These are phyloP conservation scores for Heliothis peltigera DNA, from an alignment of 2,888 invertebrate species.

Conservation along the genomic window DNA sequence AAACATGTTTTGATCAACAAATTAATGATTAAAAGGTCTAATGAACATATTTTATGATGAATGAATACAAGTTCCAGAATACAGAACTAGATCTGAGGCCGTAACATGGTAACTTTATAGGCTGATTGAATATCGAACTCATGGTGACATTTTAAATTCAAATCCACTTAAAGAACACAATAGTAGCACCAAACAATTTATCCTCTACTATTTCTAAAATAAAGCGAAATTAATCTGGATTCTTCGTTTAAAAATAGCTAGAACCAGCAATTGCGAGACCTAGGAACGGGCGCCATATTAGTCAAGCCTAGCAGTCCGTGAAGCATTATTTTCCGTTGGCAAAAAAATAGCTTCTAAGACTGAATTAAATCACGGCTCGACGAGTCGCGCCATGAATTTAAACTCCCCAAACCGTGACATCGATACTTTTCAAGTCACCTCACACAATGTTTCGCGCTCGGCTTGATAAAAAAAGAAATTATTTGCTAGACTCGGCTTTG, in stretches of 20 bases:
- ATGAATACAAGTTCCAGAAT: too few species aligned
- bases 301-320: constrained; percentile 39
- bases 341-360: constrained; percentile 48
- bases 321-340: constrained; percentile 39
- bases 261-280: constrained; percentile 9
- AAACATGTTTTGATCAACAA: too few species aligned
- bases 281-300: constrained; percentile 27
- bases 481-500: constrained; percentile 20
- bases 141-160: constrained; percentile 9
- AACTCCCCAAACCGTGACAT: constrained; percentile 45
- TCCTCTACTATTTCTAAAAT: constrained; percentile 33
- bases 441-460: constrained; percentile 41
- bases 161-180: constrained; percentile 13
- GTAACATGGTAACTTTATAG: too few species aligned
- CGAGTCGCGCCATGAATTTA: constrained; percentile 60
- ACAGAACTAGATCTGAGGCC: too few species aligned
- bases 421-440: constrained; percentile 52
- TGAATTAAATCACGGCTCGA: constrained; percentile 64
- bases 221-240: constrained; percentile 27
- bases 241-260: constrained; percentile 48
- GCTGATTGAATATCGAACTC: not conserved
- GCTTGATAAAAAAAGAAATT: constrained; percentile 54
- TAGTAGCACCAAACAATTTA: constrained; percentile 33
- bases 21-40: too few species aligned
- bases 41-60: too few species aligned